Evolutionary conservation across 1,140 invertebrate species (phyloP), one percentile per base, ranked within the genome.

Genomic region (Branchinecta lynchi): DNA sequence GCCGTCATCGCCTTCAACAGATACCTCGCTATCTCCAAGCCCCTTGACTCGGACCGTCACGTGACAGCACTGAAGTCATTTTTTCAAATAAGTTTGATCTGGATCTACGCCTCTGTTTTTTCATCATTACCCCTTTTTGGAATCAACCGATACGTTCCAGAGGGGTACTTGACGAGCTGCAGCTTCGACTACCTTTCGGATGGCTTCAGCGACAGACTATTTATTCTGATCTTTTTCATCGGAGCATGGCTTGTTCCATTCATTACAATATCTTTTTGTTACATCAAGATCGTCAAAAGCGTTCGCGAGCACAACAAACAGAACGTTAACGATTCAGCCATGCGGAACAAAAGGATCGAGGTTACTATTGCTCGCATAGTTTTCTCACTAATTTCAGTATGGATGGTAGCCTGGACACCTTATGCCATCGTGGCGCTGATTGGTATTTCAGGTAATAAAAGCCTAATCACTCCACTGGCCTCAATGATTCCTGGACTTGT

Each of bases 91-190:
- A 70, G 85, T 0, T 76, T 84, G 20, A 81, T 85, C 46, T 92
- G 89, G 89, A 72, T 85, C n/a, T 90, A 89, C 77, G 85, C 87
- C 0, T 76, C 79, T 1, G 72, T 82, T 15, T 89, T 89, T 74
- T 80, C 87, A 1, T 74, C 81, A 0, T 81, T 88, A 66, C 89
- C 89, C 0, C 80, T 87, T 0, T 81, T 88, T 43, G 86, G 86
- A 7, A 80, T 87, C 12, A 85, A 86, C 7, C 80, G 80, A 7
- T 91, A 90, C 77, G 85, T 88, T 10, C 87, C 88, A 3, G 89
- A 90, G 78, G 87, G 87, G 7, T 89, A 84, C 71, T 78, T 90
- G 66, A 89, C 87, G 7, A 88, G 86, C 72, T 92, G 89, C 78
- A 89, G 87, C 71, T 91, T 88, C 73, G 88, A 90, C 75, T 91